Percentiles rank a stretch among this genome's conserved stretches.
These are phyloP conservation scores for Ceryle rudis DNA, from an alignment of 2,797 vertebrate species.

Conservation along the genomic window DNA sequence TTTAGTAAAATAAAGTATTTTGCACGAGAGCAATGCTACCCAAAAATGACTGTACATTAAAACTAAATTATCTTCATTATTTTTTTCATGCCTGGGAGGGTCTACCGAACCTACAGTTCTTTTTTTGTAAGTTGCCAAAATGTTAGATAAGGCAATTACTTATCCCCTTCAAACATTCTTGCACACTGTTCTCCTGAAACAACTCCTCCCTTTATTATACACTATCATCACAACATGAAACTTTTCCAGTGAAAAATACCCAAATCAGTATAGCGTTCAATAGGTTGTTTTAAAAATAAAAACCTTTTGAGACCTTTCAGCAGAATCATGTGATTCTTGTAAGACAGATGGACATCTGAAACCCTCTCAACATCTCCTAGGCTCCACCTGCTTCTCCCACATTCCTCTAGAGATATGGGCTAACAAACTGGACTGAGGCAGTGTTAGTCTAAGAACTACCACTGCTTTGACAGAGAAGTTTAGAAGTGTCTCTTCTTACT, in stretches of 20 bases:
- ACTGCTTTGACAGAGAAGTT: neutral
- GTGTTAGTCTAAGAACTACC: neutral
- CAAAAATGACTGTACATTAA: neutral
- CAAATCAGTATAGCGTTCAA: neutral
- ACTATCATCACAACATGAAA: neutral
- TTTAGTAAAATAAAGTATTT: slow-evolving; percentile 12
- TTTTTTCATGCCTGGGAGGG: neutral
- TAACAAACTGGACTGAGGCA: neutral
- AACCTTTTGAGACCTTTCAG: neutral
- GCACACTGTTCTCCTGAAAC: neutral
- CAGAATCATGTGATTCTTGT: neutral
- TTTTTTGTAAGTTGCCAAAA: neutral
- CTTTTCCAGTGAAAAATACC: neutral
- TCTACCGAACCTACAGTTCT: neutral
- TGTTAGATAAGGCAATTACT: neutral
- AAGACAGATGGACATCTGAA: neutral
- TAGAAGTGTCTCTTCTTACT: neutral
- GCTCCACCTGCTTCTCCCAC: neutral
- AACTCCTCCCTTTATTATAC: neutral
- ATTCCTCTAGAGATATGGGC: neutral
- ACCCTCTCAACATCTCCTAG: neutral
- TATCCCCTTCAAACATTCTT: slow-evolving; percentile 10
- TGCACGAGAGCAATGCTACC: neutral
- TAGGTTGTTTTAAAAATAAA: neutral
- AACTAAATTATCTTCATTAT: neutral